Conservation (phyloP, 2,797 vertebrate genomes). For the Hippoglossus hippoglossus region DNA sequence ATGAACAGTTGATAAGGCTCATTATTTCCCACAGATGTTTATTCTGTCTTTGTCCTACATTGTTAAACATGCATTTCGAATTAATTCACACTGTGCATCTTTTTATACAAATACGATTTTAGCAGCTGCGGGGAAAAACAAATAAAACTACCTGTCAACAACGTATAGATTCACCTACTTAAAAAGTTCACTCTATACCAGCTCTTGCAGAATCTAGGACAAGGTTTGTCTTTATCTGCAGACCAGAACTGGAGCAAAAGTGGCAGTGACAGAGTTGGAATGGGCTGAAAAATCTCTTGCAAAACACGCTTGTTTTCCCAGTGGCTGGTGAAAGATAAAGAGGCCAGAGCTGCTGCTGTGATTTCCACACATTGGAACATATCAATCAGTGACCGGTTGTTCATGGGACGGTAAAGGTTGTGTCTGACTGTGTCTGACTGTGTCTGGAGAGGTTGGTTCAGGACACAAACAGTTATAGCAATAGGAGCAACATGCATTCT, state of each 20-base stretch:
- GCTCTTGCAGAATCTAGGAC: slow-evolving; percentile 72
- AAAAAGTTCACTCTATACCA: slow-evolving; percentile 59
- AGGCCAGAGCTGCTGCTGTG: slow-evolving; percentile 34
- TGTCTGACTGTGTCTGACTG: no score
- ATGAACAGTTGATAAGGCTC: slow-evolving; percentile 1
- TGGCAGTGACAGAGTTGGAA: slow-evolving; percentile 64
- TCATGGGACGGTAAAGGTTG: neutral
- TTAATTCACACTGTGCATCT: neutral
- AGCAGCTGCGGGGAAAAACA: slow-evolving; percentile 4
- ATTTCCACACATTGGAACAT: slow-evolving; percentile 40
- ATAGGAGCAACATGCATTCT: no score
- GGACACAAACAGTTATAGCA: no score
- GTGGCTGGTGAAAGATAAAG: slow-evolving; percentile 50
- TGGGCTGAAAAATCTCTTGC: slow-evolving; percentile 61
- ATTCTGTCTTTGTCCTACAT: neutral
- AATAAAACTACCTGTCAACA: neutral
- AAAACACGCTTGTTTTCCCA: slow-evolving; percentile 56
- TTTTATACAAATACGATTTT: neutral
- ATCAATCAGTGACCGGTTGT: slow-evolving; percentile 17
- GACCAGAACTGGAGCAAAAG: slow-evolving; percentile 72
- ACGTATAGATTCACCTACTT: slow-evolving; percentile 62
- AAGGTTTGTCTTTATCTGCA: slow-evolving; percentile 74
- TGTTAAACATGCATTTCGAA: neutral
- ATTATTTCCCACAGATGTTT: slow-evolving; percentile 13
- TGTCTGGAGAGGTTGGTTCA: no score